These are phyloP conservation scores for Drepanosiphum platanoidis DNA, from an alignment of 2,888 invertebrate species.

Conservation along the genomic window DNA sequence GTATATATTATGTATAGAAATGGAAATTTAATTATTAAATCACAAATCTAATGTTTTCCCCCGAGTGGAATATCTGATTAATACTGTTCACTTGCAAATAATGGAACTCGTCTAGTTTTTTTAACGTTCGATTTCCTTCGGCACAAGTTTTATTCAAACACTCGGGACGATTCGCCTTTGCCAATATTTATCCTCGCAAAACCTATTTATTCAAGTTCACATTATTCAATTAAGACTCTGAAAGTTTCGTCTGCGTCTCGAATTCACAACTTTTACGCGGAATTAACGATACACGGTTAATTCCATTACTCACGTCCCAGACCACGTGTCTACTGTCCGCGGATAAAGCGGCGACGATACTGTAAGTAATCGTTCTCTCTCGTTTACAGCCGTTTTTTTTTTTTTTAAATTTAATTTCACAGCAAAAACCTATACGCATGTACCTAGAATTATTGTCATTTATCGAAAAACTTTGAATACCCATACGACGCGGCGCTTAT, in stretches of 20 bases:
- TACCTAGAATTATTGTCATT: no score
- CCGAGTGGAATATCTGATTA: no score
- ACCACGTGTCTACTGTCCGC: background rate
- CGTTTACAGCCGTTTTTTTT: no score
- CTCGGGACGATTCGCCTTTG: background rate
- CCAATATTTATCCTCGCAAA: background rate
- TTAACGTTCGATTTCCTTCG: background rate
- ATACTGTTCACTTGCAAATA: background rate
- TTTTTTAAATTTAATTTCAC: no score
- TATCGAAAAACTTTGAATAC: no score
- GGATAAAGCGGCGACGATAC: no score
- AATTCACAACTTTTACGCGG: background rate
- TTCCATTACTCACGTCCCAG: background rate
- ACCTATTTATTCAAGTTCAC: background rate
- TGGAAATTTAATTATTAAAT: background rate
- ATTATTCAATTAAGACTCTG: background rate
- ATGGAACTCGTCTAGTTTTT: background rate
- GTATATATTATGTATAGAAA: no score
- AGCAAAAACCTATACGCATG: no score
- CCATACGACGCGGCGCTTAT: no score
- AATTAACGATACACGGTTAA: background rate
- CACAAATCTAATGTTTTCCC: background rate
- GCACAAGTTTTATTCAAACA: background rate
- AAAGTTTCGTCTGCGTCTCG: background rate
- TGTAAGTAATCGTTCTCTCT: no score